phyloP scores from a whole-genome alignment of 2,888 invertebrate genomes.

The Cheilosia soror region DNA sequence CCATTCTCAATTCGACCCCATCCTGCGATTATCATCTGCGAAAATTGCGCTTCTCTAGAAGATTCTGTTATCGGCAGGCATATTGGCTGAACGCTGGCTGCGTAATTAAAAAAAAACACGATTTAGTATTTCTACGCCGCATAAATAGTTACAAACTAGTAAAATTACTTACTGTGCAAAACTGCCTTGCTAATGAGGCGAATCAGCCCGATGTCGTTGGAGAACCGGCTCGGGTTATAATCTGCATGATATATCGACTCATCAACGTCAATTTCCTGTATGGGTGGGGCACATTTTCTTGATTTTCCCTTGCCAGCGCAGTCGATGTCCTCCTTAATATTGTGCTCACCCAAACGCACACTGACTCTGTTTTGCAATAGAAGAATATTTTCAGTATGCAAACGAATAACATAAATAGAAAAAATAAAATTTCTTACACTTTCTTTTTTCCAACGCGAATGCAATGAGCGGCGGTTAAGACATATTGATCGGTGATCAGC shows the following conservation, averaged over 20 bases:
- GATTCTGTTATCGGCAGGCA: slow-evolving; percentile 80
- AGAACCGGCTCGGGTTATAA: slow-evolving; percentile 82
- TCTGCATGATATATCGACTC: slow-evolving; percentile 84
- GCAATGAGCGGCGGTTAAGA: slow-evolving; percentile 78
- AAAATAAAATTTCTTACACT: slow-evolving; percentile 64
- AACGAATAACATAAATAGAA: not conserved
- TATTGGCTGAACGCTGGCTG: slow-evolving; percentile 79
- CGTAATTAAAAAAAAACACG: slow-evolving; percentile 5
- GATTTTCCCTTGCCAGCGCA: slow-evolving; percentile 78
- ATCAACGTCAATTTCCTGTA: slow-evolving; percentile 82
- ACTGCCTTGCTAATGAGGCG: slow-evolving; percentile 80
- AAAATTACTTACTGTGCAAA: slow-evolving; percentile 76
- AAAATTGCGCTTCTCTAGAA: slow-evolving; percentile 48
- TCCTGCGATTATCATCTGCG: slow-evolving; percentile 79
- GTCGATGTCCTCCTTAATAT: slow-evolving; percentile 79
- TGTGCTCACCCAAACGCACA: slow-evolving; percentile 83
- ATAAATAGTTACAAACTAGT: not conserved
- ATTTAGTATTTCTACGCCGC: too few species aligned
- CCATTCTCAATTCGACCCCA: slow-evolving; percentile 80
- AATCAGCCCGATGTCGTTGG: slow-evolving; percentile 87
- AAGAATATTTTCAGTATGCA: not conserved
- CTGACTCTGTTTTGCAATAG: slow-evolving; percentile 78
- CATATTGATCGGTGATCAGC: slow-evolving; percentile 76
- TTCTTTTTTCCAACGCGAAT: slow-evolving; percentile 44
- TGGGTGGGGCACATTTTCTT: slow-evolving; percentile 81